Percentiles rank a stretch among this genome's conserved stretches.
Evolutionary conservation across 2,888 invertebrate genomes (phyloP).

Genomic region (Netelia inedita): DNA sequence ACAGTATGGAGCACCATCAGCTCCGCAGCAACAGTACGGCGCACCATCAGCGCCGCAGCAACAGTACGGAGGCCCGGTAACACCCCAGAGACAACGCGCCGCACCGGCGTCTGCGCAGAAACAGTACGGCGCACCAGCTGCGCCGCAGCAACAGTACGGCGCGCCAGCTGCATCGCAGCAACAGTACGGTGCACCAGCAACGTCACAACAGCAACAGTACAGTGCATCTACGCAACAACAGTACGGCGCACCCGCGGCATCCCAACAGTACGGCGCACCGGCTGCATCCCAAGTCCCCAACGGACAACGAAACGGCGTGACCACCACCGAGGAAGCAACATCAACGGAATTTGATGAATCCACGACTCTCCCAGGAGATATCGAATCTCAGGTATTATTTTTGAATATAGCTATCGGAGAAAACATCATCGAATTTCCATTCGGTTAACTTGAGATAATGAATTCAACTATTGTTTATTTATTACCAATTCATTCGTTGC

Average conservation of each 20-base stretch:
- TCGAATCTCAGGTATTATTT: slow-evolving; percentile 78
- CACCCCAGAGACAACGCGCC: slow-evolving; percentile 67
- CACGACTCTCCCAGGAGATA: slow-evolving; percentile 80
- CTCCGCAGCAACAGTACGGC: slow-evolving; percentile 67
- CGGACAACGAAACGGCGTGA: slow-evolving; percentile 67
- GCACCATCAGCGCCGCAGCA: slow-evolving; percentile 60
- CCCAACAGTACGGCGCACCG: slow-evolving; percentile 68
- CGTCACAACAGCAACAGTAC: slow-evolving; percentile 69
- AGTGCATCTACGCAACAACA: slow-evolving; percentile 65
- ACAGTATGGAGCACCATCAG: slow-evolving; percentile 81
- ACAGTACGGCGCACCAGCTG: slow-evolving; percentile 73
- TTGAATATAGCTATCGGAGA: too few relatives aligned
- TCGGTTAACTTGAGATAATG: too few relatives aligned
- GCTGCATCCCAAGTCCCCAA: slow-evolving; percentile 47
- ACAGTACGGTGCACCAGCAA: slow-evolving; percentile 72
- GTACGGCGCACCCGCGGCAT: slow-evolving; percentile 66
- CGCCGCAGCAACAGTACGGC: slow-evolving; percentile 79
- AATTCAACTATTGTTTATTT: too few relatives aligned
- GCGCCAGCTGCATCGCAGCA: slow-evolving; percentile 67
- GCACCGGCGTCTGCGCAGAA: slow-evolving; percentile 63
- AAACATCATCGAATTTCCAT: too few relatives aligned
- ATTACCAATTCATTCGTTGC: neutral
- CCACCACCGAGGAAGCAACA: slow-evolving; percentile 81
- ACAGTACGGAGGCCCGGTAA: slow-evolving; percentile 69
- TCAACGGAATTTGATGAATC: slow-evolving; percentile 81